Evolutionary conservation across 2,888 invertebrate genomes (phyloP).

Genomic region (Sinopyrophorus schimmeli): DNA sequence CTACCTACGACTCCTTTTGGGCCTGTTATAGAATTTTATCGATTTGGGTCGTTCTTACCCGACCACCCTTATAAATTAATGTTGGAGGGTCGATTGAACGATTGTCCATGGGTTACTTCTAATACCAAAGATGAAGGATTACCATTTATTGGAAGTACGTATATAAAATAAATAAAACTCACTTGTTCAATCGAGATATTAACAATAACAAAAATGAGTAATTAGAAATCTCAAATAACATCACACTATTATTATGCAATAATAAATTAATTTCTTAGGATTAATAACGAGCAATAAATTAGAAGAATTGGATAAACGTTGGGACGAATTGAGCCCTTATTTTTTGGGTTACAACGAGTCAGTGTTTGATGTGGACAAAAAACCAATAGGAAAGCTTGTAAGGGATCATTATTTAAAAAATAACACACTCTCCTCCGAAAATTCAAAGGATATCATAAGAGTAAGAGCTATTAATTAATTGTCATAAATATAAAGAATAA

Average conservation of each 20-base stretch:
- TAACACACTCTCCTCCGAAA: conserved; percentile 35
- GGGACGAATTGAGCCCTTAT: conserved; percentile 41
- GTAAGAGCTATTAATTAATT: conserved; percentile 29
- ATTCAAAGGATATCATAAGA: conserved; percentile 37
- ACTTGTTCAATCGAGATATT: too few species aligned
- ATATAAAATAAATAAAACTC: conserved; percentile 1
- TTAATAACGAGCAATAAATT: conserved; percentile 6
- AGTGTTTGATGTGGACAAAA: conserved; percentile 33
- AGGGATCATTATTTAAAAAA: conserved; percentile 42
- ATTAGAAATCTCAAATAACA: too few species aligned
- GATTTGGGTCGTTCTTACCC: conserved; percentile 64
- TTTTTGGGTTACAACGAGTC: conserved; percentile 43
- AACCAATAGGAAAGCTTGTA: conserved; percentile 38
- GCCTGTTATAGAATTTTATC: conserved; percentile 45
- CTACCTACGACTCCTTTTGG: conserved; percentile 44
- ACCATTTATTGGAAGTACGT: conserved; percentile 44
- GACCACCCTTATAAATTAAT: conserved; percentile 67
- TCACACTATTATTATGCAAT: too few species aligned
- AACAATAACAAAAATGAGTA: too few species aligned
- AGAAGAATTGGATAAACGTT: conserved; percentile 50
- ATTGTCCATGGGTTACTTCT: conserved; percentile 70
- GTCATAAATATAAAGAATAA: neutral
- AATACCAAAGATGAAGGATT: conserved; percentile 71
- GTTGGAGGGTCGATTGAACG: conserved; percentile 62
- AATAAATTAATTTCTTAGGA: conserved; percentile 5